Evolutionary conservation across 2,113 vertebrate species (phyloP).

Genomic region (Xiphorhynchus elegans): DNA sequence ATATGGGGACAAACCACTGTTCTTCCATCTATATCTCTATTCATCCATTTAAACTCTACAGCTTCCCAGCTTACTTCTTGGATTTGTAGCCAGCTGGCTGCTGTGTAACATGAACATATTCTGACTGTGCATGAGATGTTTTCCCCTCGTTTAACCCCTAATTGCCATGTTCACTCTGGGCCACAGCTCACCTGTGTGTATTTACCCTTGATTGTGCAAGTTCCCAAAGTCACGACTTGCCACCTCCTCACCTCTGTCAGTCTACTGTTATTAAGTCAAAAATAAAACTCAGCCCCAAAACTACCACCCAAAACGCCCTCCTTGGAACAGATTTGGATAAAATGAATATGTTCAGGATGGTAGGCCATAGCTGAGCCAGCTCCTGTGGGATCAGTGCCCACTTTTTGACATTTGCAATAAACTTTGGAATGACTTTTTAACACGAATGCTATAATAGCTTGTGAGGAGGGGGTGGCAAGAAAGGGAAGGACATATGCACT

Average conservation of each 20-base stretch:
- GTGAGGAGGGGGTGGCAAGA: not conserved
- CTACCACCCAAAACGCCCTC: not conserved
- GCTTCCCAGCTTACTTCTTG: conserved; percentile 50
- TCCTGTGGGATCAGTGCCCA: not conserved
- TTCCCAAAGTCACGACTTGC: not conserved
- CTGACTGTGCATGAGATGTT: not conserved
- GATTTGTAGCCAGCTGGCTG: conserved; percentile 54
- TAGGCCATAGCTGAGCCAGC: not conserved
- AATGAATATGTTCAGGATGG: conserved; percentile 11
- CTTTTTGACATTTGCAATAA: conserved; percentile 21
- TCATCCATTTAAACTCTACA: conserved; percentile 41
- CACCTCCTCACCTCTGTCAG: accelerated
- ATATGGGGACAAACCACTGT: not conserved
- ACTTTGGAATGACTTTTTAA: conserved; percentile 15
- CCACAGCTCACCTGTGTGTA: not conserved
- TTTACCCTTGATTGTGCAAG: not conserved
- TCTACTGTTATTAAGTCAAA: not conserved
- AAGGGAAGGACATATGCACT: not conserved
- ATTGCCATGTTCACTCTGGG: not conserved
- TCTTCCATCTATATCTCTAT: conserved; percentile 42
- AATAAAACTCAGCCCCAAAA: not conserved
- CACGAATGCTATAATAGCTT: not conserved
- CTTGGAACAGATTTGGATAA: not conserved
- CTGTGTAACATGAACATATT: conserved; percentile 2
- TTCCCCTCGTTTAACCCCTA: not conserved